Evolutionary conservation across 2,888 invertebrate genomes (phyloP).

Genomic region (Acleris literana): DNA sequence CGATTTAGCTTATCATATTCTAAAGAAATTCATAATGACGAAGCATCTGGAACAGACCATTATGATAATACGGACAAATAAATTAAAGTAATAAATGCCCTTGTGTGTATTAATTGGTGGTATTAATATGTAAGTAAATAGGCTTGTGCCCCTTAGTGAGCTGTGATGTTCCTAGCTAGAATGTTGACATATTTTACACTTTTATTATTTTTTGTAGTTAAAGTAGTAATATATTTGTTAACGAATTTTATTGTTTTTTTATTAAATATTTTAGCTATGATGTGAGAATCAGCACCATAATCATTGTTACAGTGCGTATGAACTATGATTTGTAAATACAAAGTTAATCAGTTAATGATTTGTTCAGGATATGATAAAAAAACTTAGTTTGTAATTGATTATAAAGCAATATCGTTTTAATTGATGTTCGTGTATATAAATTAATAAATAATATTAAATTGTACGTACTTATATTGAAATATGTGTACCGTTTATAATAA

Average conservation of each 20-base stretch:
- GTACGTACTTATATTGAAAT: slow-evolving; percentile 25
- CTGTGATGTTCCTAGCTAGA: slow-evolving; percentile 41
- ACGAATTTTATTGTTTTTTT: no score
- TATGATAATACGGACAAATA: slow-evolving; percentile 31
- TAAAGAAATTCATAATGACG: slow-evolving; percentile 14
- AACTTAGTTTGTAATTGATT: slow-evolving; percentile 26
- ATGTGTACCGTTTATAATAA: slow-evolving; percentile 40
- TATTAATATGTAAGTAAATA: slow-evolving; percentile 36
- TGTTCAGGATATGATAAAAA: slow-evolving; percentile 29
- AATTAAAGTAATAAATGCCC: slow-evolving; percentile 13
- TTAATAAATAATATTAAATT: slow-evolving; percentile 33
- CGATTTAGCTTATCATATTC: slow-evolving; percentile 4
- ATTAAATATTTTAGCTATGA: neutral
- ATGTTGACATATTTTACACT: slow-evolving; percentile 36
- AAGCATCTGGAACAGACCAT: slow-evolving; percentile 24
- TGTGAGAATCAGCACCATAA: neutral
- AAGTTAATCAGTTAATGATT: slow-evolving; percentile 1
- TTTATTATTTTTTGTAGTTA: neutral
- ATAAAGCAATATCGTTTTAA: slow-evolving; percentile 44
- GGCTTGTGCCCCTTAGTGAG: slow-evolving; percentile 39
- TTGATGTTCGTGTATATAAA: slow-evolving; percentile 35
- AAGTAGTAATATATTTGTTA: no score
- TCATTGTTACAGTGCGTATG: neutral
- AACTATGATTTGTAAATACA: neutral
- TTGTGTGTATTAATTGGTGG: slow-evolving; percentile 32